phyloP scores from a whole-genome alignment of 2,888 invertebrate species.

The Cylloceria caligata region DNA sequence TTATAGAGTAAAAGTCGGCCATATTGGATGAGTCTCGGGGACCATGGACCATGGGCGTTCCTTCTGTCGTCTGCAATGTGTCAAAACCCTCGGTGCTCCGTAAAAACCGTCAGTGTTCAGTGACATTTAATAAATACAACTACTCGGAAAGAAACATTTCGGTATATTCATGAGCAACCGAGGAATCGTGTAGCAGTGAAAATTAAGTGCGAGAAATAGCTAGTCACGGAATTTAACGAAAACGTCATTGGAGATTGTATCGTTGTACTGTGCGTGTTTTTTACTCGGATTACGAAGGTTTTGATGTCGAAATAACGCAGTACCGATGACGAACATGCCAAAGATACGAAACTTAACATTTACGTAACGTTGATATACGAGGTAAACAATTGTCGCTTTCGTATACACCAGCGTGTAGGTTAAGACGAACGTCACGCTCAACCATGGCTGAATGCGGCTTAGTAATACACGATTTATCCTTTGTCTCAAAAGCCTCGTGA shows the following conservation, averaged over 20 bases:
- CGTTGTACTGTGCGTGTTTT: constrained; percentile 13
- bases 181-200: not conserved
- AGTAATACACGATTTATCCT: constrained; percentile 44
- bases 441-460: constrained; percentile 40
- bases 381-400: not conserved
- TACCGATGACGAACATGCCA: constrained; percentile 11
- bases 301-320: not conserved
- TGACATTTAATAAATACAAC: constrained; percentile 57
- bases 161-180: constrained; percentile 6
- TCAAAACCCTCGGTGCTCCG: constrained; percentile 68
- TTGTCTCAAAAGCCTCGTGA: constrained; percentile 50
- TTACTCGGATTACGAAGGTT: not conserved
- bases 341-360: constrained; percentile 13
- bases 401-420: constrained; percentile 36
- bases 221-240: constrained; percentile 12
- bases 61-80: constrained; percentile 80
- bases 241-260: constrained; percentile 17
- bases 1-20: constrained; percentile 42
- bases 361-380: constrained; percentile 7
- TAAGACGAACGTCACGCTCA: constrained; percentile 39
- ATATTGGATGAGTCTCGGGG: constrained; percentile 58
- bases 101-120: constrained; percentile 57
- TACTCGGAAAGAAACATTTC: constrained; percentile 10
- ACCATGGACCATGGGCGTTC: constrained; percentile 79
- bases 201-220: not conserved